These are phyloP conservation scores for Phycodurus eques DNA, from an alignment of 2,113 vertebrate species.

Conservation along the genomic window DNA sequence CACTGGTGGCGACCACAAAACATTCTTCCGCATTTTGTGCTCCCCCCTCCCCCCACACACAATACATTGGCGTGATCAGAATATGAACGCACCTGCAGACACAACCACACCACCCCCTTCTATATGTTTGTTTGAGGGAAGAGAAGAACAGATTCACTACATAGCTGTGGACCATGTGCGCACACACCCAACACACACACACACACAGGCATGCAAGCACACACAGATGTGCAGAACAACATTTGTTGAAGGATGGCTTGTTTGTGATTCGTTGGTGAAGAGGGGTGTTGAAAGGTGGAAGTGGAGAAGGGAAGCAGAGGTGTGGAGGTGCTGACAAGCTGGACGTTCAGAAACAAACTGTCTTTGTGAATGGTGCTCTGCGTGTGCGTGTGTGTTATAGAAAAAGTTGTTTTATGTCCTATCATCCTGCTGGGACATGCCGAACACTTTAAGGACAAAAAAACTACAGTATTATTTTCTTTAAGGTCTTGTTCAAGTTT, in stretches of 20 bases:
- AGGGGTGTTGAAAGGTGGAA: conserved; percentile 52
- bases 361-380: conserved; percentile 54
- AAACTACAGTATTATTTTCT: background rate
- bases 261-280: conserved; percentile 36
- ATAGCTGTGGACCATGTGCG: background rate
- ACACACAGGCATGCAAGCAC: conserved; percentile 1
- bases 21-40: no score
- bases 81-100: background rate
- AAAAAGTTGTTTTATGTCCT: conserved; percentile 1
- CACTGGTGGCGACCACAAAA: no score
- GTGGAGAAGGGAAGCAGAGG: conserved; percentile 63
- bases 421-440: background rate
- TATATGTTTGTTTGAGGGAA: background rate
- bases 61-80: background rate
- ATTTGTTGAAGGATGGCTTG: conserved; percentile 62
- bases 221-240: conserved; percentile 39
- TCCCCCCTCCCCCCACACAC: no score
- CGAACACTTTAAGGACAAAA: background rate
- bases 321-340: conserved; percentile 69
- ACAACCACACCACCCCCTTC: no score
- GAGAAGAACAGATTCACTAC: background rate
- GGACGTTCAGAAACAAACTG: conserved; percentile 59
- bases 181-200: background rate
- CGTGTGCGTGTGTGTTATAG: conserved; percentile 35
- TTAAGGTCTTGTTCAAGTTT: conserved; percentile 1